phyloP scores from a whole-genome alignment of 2,113 vertebrate genomes.

The Manacus vitellinus region DNA sequence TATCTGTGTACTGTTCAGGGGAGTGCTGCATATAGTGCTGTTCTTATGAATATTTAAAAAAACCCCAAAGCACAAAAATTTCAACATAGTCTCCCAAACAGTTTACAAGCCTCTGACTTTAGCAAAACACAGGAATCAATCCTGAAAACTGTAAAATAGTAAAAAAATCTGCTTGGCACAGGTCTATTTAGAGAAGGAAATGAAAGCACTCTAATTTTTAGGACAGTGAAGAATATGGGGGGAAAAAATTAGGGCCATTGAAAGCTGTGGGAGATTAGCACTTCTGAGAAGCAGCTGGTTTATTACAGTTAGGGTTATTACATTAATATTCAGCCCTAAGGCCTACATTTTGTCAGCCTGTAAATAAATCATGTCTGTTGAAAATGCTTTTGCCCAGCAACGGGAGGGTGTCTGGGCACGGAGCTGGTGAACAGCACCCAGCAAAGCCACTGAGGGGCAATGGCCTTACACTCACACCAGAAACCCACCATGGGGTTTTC shows the following conservation, averaged over 20 bases:
- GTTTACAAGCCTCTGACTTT: neutral
- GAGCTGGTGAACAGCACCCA: neutral
- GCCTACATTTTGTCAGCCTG: neutral
- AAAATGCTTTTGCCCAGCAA: neutral
- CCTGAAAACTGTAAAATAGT: neutral
- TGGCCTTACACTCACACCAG: neutral
- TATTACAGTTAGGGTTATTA: neutral
- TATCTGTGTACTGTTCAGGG: neutral
- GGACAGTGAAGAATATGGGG: neutral
- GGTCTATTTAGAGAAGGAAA: neutral
- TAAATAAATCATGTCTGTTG: neutral
- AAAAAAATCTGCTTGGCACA: neutral
- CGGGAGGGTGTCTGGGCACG: neutral
- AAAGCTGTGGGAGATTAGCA: neutral
- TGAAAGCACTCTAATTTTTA: neutral
- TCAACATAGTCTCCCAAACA: neutral
- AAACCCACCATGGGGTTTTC: neutral
- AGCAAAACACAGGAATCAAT: neutral
- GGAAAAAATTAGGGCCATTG: neutral
- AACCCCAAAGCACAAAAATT: neutral
- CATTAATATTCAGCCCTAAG: conserved; percentile 26
- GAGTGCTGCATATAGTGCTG: neutral
- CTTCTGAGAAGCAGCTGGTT: neutral
- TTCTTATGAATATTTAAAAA: neutral
- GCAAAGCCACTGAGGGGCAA: neutral